Percentiles rank a stretch among this genome's conserved stretches.
phyloP scores from a whole-genome alignment of 2,797 vertebrate genomes.

The Rhinella marina region DNA sequence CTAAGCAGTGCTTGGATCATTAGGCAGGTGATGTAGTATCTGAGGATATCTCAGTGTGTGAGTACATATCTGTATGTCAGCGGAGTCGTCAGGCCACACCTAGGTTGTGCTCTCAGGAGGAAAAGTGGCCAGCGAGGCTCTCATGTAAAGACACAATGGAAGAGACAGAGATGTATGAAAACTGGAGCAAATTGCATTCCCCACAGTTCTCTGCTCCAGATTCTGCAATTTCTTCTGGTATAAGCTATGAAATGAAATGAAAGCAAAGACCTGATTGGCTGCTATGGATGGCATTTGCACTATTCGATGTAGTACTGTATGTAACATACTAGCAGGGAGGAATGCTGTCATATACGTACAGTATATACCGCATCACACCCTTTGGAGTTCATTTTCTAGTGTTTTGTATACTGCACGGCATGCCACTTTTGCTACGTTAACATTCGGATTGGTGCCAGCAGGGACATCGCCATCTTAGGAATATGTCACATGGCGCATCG shows the following conservation, averaged over 20 bases:
- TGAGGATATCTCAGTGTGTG: not conserved
- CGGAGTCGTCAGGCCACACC: conserved; percentile 20
- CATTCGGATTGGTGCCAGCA: not conserved
- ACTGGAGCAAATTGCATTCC: not conserved
- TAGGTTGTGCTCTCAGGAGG: conserved; percentile 5
- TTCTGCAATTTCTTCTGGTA: not conserved
- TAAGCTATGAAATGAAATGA: not conserved
- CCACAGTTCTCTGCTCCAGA: not conserved
- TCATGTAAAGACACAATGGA: not conserved
- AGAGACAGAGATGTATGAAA: not conserved
- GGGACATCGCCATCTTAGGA: not conserved
- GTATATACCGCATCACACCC: not conserved
- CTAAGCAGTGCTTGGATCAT: not conserved
- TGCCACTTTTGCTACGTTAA: not conserved
- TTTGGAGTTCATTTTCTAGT: not conserved
- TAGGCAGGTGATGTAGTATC: not conserved
- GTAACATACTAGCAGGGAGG: not conserved
- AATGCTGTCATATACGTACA: not conserved
- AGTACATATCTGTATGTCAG: not conserved
- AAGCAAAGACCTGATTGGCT: not conserved
- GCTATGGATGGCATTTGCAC: not conserved
- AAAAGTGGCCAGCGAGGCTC: not conserved
- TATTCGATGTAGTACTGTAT: not conserved
- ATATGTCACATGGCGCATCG: not conserved
- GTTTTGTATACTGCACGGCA: not conserved